These are phyloP conservation scores for Calameuta idolon DNA, from an alignment of 2,888 invertebrate genomes.

Conservation along the genomic window DNA sequence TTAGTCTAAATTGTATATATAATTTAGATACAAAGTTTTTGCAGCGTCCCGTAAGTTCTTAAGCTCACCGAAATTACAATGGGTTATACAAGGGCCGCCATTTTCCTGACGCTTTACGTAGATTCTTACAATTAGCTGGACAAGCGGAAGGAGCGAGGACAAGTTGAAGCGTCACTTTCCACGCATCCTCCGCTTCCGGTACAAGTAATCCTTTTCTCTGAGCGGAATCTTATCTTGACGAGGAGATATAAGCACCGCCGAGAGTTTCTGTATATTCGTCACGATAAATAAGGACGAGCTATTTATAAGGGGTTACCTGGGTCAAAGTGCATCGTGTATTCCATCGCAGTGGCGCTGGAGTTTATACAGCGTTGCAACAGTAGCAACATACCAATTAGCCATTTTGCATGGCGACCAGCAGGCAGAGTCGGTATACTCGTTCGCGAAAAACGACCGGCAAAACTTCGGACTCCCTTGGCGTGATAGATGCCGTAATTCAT, in stretches of 20 bases:
- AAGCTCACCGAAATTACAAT: neutral
- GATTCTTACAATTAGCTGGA: neutral
- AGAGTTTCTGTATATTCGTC: slow-evolving; percentile 25
- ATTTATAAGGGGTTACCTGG: slow-evolving; percentile 30
- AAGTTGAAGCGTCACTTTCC: neutral
- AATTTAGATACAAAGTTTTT: neutral
- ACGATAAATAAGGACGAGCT: slow-evolving; percentile 46
- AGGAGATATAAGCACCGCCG: slow-evolving; percentile 9
- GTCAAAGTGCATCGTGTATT: slow-evolving; percentile 52
- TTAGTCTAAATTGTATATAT: neutral
- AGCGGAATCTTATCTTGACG: neutral
- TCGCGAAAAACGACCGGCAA: slow-evolving; percentile 6
- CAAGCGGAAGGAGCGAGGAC: neutral
- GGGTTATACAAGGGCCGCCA: neutral
- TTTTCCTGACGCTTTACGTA: neutral
- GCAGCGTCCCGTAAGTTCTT: neutral
- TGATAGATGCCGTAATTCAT: slow-evolving; percentile 36
- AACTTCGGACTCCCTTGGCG: slow-evolving; percentile 14
- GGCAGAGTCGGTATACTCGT: slow-evolving; percentile 22
- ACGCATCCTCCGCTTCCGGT: neutral
- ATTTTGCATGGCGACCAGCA: slow-evolving; percentile 44
- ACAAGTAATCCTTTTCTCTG: neutral
- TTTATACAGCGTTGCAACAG: slow-evolving; percentile 47
- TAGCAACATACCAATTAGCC: slow-evolving; percentile 57
- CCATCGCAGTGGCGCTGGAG: slow-evolving; percentile 40